Evolutionary conservation across 2,888 invertebrate species (phyloP), one percentile per base, ranked within the genome.

Genomic region (Pyrochroa serraticornis): DNA sequence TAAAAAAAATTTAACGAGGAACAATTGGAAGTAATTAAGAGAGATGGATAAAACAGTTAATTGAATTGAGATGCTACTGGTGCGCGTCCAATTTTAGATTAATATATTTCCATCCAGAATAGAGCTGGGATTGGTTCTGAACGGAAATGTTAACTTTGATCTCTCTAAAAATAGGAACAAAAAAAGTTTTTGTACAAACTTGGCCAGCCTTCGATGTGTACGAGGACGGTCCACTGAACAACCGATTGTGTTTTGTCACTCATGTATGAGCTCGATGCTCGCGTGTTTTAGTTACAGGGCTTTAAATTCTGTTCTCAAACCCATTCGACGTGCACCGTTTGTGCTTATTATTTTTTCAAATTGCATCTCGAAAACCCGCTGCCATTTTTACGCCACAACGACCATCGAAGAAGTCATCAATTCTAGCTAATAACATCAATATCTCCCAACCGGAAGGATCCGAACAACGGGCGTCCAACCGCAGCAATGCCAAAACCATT

Each of bases 191-290:
- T 75, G 71, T 75, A 69, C 70, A 71, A 72, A 76, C 71, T 74
- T 76, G 72, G 69, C 71, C 74, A 74, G 73, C 74, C 74, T 74
- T 73, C 75, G 73, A 69, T 71, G 69, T 71, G 69, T 69, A 65
- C 62, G 54, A 52, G 62, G 68, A 74, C 68, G 77, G 75, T 76
- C 71, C 69, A 71, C 65, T 75, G 75, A 67, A 68, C 74, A 71
- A 62, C 38, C 74, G 70, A 78, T 78, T 78, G 77, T 77, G 70
- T 76, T 76, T 75, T 70, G 71, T 73, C 76, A 71, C 69, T 77
- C 76, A 77, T 77, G 77, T 76, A 76, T 75, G 74, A 70, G 69
- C 37, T 41, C 46, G 6, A 36, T 51, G 50, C 41, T 58, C 51
- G 42, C 52, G 43, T 51, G 46, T 58, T 57, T 49, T 39, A 49